phyloP scores from a whole-genome alignment of 2,888 invertebrate genomes.

The Mylabris sibirica region DNA sequence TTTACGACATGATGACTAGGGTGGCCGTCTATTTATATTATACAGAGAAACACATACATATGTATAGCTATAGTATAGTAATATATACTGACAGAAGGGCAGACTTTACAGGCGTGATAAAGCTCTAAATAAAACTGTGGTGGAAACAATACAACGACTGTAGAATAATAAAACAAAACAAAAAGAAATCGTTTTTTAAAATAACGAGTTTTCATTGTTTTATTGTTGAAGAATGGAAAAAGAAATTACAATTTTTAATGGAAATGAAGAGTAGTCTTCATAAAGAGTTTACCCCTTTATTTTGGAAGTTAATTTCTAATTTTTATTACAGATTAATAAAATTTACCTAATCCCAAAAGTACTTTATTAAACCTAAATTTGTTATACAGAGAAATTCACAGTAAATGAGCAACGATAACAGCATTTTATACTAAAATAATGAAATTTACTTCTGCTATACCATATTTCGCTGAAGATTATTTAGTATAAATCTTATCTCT shows the following conservation, averaged over 20 bases:
- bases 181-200: not conserved
- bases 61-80: not conserved
- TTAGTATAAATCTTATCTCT: too few relatives aligned
- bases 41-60: not conserved
- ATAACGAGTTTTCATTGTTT: not conserved
- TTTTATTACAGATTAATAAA: too few relatives aligned
- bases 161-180: not conserved
- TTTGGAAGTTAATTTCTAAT: too few relatives aligned
- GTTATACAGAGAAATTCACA: too few relatives aligned
- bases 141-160: slow-evolving; percentile 3
- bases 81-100: slow-evolving; percentile 4
- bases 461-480: too few relatives aligned
- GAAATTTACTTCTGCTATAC: too few relatives aligned
- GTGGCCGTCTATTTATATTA: slow-evolving; percentile 1
- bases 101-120: slow-evolving; percentile 4
- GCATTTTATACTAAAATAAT: too few relatives aligned
- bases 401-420: too few relatives aligned
- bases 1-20: slow-evolving; percentile 26
- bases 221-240: not conserved
- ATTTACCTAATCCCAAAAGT: too few relatives aligned
- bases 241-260: not conserved
- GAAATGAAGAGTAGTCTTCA: not conserved
- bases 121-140: slow-evolving; percentile 5
- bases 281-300: too few relatives aligned
- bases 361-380: too few relatives aligned